phyloP scores from a whole-genome alignment of 2,888 invertebrate genomes.

The Tetheella fluctuosa region DNA sequence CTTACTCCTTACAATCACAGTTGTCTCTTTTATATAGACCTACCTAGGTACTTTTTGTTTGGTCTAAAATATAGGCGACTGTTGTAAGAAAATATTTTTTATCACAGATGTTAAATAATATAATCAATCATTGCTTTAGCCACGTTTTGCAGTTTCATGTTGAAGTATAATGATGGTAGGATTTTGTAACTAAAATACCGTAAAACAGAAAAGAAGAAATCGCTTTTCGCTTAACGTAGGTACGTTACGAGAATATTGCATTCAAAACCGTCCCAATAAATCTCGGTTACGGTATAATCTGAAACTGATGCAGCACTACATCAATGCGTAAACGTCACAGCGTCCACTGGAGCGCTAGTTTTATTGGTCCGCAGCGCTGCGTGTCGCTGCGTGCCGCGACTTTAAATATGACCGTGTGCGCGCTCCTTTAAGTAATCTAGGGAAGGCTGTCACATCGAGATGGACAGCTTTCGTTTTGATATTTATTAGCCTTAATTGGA shows the following conservation, averaged over 20 bases:
- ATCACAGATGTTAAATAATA: too few relatives aligned
- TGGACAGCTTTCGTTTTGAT: conserved; percentile 41
- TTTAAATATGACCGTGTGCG: conserved; percentile 44
- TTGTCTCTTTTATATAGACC: conserved; percentile 5
- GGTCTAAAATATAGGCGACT: conserved; percentile 13
- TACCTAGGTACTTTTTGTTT: conserved; percentile 9
- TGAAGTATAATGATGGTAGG: too few relatives aligned
- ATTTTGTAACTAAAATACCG: neutral
- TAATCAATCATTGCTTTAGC: too few relatives aligned
- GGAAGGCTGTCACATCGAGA: conserved; percentile 22
- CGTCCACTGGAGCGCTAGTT: conserved; percentile 47
- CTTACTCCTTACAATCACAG: conserved; percentile 19
- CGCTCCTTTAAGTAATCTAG: conserved; percentile 37
- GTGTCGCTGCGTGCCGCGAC: conserved; percentile 37
- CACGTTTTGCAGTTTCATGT: neutral
- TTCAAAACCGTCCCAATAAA: conserved; percentile 53
- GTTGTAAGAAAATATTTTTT: neutral
- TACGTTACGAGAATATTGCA: conserved; percentile 22
- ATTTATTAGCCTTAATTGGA: conserved; percentile 44
- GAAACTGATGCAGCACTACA: conserved; percentile 69
- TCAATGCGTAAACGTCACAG: conserved; percentile 67
- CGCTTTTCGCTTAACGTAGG: conserved; percentile 11
- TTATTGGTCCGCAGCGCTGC: conserved; percentile 25
- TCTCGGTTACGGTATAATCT: conserved; percentile 62
- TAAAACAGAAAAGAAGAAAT: conserved; percentile 12